Conservation (phyloP, 1,140 invertebrate genomes). For the Hermatobates lingyangjiaoensis region DNA sequence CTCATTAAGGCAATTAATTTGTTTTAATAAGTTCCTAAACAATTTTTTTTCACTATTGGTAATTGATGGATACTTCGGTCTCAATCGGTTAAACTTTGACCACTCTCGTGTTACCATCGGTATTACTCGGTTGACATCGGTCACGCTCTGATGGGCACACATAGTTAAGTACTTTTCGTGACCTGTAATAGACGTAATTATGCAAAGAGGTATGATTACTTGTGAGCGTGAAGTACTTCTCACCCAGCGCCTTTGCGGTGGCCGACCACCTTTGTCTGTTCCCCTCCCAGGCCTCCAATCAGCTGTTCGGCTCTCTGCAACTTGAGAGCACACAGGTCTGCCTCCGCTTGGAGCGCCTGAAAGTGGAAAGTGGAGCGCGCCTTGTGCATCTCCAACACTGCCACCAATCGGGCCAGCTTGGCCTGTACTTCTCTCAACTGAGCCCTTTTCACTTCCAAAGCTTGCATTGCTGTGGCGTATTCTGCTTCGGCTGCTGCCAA, state of each 20-base stretch:
- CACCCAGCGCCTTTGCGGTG: conserved; percentile 52
- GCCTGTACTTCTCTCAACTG: conserved; percentile 53
- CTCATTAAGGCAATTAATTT: no score
- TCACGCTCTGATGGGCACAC: no score
- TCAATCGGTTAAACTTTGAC: no score
- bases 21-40: no score
- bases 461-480: conserved; percentile 43
- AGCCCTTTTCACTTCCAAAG: conserved; percentile 51
- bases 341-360: conserved; percentile 35
- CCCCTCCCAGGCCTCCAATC: conserved; percentile 65
- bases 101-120: no score
- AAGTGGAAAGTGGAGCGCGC: no score
- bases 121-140: no score
- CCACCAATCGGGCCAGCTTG: conserved; percentile 39
- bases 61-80: no score
- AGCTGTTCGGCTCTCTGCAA: conserved; percentile 82
- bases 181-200: no score
- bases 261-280: conserved; percentile 65
- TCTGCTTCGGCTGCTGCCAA: conserved; percentile 54
- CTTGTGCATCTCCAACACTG: conserved; percentile 22
- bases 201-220: conserved; percentile 17
- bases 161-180: no score
- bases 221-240: conserved; percentile 34
- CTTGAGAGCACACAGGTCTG: conserved; percentile 72
- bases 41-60: no score